Conservation (phyloP, 1,140 invertebrate species). For the Neuroterus valhalla region DNA sequence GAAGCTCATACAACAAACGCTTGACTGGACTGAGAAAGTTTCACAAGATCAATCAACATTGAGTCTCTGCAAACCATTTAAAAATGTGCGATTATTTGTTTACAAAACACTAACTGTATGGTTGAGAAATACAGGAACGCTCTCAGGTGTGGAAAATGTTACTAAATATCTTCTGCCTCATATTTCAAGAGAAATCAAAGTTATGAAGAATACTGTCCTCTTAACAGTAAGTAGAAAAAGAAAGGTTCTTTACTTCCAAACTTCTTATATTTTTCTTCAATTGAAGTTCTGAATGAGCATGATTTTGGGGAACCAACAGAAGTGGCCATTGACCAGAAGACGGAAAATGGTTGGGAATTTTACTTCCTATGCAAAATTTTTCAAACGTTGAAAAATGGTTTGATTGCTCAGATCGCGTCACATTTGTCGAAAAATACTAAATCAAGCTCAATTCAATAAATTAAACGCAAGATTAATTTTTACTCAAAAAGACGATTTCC, state of each 20-base stretch:
- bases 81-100: constrained; percentile 32
- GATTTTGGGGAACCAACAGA: too few relatives aligned
- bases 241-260: neutral
- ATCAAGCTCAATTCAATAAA: too few relatives aligned
- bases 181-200: constrained; percentile 46
- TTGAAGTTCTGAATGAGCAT: too few relatives aligned
- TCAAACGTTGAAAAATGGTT: too few relatives aligned
- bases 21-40: constrained; percentile 50
- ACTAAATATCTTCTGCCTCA: constrained; percentile 41
- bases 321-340: too few relatives aligned
- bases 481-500: too few relatives aligned
- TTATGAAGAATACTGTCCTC: constrained; percentile 35
- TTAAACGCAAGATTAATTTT: too few relatives aligned
- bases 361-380: too few relatives aligned
- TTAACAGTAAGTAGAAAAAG: constrained; percentile 37
- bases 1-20: constrained; percentile 51
- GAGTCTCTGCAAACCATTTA: constrained; percentile 25
- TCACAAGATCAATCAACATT: constrained; percentile 36
- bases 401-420: too few relatives aligned
- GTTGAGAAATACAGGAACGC: constrained; percentile 38
- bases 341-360: too few relatives aligned
- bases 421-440: too few relatives aligned
- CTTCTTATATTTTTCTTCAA: too few relatives aligned
- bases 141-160: constrained; percentile 39
- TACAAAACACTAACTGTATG: constrained; percentile 42